Conservation (phyloP, 2,888 invertebrate genomes). For the Leptinotarsa juncta region DNA sequence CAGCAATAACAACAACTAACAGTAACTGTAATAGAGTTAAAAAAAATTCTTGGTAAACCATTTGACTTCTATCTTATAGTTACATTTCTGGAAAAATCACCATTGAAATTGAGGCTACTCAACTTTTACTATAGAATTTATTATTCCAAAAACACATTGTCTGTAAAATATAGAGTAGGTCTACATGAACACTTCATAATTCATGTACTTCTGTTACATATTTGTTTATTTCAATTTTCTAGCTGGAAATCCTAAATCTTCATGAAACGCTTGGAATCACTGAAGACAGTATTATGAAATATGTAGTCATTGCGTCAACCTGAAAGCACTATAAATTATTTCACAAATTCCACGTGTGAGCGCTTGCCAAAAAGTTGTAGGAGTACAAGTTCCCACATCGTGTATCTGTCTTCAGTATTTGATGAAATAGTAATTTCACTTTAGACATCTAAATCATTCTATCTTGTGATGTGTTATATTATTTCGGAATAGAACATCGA, state of each 20-base stretch:
- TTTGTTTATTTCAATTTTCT: not conserved
- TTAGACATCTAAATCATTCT: not conserved
- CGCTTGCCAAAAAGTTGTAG: constrained; percentile 23
- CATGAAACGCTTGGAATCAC: not conserved
- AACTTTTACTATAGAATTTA: no score
- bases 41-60: no score
- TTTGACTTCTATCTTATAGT: no score
- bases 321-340: constrained; percentile 20
- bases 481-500: no score
- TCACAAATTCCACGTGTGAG: not conserved
- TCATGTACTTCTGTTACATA: not conserved
- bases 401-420: constrained; percentile 14
- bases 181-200: no score
- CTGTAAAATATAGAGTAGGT: no score
- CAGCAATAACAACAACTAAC: no score
- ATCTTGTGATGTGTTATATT: not conserved
- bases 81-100: no score
- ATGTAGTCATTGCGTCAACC: constrained; percentile 4
- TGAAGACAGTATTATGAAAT: constrained; percentile 14
- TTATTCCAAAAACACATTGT: no score
- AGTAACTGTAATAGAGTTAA: no score
- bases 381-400: constrained; percentile 19
- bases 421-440: not conserved
- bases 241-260: not conserved
- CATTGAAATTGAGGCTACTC: no score